Percentiles rank a stretch among this genome's conserved stretches.
These are phyloP conservation scores for Gopherus flavomarginatus DNA, from an alignment of 2,113 vertebrate species.

Conservation along the genomic window DNA sequence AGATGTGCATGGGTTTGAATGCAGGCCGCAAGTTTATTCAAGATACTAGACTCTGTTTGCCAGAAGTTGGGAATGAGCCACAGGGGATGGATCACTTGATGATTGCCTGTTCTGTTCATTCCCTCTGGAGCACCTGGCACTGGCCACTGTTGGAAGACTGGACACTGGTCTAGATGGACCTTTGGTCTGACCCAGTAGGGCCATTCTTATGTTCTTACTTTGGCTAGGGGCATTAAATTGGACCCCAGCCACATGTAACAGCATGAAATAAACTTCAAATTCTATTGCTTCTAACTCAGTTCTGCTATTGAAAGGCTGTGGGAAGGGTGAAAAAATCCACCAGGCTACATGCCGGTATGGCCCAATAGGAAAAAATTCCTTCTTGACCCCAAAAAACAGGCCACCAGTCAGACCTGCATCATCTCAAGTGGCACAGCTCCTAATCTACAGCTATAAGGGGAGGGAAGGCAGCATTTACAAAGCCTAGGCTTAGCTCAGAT, in stretches of 20 bases:
- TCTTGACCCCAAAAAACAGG: neutral
- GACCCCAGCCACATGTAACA: neutral
- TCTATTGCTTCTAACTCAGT: neutral
- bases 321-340: neutral
- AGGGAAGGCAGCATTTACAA: neutral
- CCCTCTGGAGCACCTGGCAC: no score
- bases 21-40: neutral
- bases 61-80: no score
- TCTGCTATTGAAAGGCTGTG: neutral
- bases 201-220: no score
- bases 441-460: neutral
- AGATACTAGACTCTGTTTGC: neutral
- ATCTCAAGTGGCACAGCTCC: neutral
- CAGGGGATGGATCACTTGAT: no score
- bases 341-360: neutral
- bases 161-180: no score
- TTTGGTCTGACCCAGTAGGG: no score
- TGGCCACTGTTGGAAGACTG: no score
- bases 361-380: neutral
- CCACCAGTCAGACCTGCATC: neutral
- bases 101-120: no score
- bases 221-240: neutral
- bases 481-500: neutral
- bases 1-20: neutral
- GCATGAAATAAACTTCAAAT: neutral